Evolutionary conservation across 2,888 invertebrate species (phyloP).

Genomic region (Diplazon laetatorius): DNA sequence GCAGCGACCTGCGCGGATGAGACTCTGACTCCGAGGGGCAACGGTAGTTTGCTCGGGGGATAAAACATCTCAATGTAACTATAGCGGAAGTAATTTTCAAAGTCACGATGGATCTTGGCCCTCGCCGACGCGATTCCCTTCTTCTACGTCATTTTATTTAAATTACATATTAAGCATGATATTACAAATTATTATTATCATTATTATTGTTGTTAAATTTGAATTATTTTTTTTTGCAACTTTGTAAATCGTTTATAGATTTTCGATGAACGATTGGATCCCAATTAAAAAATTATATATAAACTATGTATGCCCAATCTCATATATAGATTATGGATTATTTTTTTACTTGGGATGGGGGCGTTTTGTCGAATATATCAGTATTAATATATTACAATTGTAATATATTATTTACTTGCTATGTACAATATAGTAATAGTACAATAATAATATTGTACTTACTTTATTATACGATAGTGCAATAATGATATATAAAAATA

Average conservation of each 20-base stretch:
- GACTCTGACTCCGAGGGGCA: slow-evolving; percentile 59
- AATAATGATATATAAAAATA: too few species aligned
- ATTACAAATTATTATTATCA: slow-evolving; percentile 28
- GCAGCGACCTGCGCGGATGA: slow-evolving; percentile 27
- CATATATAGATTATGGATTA: too few species aligned
- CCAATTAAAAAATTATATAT: too few species aligned
- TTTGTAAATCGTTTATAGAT: slow-evolving; percentile 18
- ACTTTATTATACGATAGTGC: too few species aligned
- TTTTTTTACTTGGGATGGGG: too few species aligned
- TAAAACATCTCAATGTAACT: slow-evolving; percentile 64
- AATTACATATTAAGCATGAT: slow-evolving; percentile 60
- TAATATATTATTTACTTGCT: too few species aligned
- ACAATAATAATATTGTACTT: too few species aligned
- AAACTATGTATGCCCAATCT: too few species aligned
- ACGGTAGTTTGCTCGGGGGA: slow-evolving; percentile 68
- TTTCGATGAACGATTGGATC: slow-evolving; percentile 35
- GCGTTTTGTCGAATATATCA: too few species aligned
- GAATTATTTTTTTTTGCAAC: slow-evolving; percentile 2
- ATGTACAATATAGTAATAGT: too few species aligned
- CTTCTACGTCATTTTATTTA: slow-evolving; percentile 55
- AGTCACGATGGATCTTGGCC: slow-evolving; percentile 61
- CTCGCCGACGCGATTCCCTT: slow-evolving; percentile 31
- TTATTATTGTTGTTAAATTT: too few species aligned
- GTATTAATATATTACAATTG: too few species aligned
- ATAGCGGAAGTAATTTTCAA: slow-evolving; percentile 66